These are phyloP conservation scores for Acrossocheilus wenchowensis DNA, from an alignment of 2,797 vertebrate genomes.

Conservation along the genomic window DNA sequence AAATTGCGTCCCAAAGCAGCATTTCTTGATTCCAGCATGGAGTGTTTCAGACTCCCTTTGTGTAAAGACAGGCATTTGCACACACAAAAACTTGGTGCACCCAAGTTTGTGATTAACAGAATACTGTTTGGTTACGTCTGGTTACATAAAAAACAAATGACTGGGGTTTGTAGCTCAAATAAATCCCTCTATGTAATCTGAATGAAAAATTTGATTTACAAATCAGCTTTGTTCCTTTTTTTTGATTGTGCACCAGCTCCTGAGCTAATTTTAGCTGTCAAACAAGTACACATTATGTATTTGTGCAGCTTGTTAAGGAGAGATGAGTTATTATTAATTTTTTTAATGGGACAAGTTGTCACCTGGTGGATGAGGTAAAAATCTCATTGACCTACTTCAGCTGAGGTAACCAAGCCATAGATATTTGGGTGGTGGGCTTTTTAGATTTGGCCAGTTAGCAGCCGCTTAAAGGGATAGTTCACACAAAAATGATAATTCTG, in stretches of 20 bases:
- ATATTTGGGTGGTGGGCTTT: not conserved
- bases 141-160: conserved; percentile 55
- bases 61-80: conserved; percentile 9
- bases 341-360: not conserved
- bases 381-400: not conserved
- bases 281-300: not conserved
- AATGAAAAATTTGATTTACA: conserved; percentile 22
- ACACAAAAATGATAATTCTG: too few relatives aligned
- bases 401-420: not conserved
- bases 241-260: not conserved
- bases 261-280: not conserved
- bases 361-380: not conserved
- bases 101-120: conserved; percentile 33
- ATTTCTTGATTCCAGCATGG: not conserved
- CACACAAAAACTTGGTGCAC: not conserved
- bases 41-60: not conserved
- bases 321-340: not conserved
- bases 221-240: not conserved
- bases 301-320: not conserved
- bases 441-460: not conserved
- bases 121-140: conserved; percentile 34
- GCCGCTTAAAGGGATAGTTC: not conserved
- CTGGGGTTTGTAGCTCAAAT: conserved; percentile 26
- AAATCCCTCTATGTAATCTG: not conserved
- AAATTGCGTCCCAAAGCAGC: not conserved